Evolutionary conservation across 2,888 invertebrate species (phyloP).

Genomic region (Smittia aterrima): DNA sequence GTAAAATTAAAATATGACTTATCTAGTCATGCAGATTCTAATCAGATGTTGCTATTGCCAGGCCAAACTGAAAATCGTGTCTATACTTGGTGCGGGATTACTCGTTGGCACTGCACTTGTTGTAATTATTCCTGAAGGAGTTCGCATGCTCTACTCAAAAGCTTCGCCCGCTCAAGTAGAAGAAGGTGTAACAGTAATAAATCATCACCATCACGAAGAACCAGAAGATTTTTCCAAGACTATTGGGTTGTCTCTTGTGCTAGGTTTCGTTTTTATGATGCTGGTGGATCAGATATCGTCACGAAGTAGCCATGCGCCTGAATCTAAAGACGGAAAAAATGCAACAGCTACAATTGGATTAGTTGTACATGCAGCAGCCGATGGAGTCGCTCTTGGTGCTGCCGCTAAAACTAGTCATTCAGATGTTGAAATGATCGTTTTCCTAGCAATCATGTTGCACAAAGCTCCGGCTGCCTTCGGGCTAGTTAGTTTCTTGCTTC

Average conservation of each 20-base stretch:
- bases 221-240: constrained; percentile 49
- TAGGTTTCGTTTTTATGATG: constrained; percentile 97
- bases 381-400: constrained; percentile 96
- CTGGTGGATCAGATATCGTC: constrained; percentile 82
- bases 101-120: constrained; percentile 96
- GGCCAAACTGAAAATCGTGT: constrained; percentile 91
- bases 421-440: constrained; percentile 96
- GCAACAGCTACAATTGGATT: constrained; percentile 94
- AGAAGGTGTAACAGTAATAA: constrained; percentile 45
- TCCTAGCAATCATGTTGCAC: constrained; percentile 97
- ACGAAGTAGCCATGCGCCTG: constrained; percentile 49
- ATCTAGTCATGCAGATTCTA: constrained; percentile 17
- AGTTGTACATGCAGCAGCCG: constrained; percentile 98
- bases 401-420: constrained; percentile 95
- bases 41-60: constrained; percentile 50
- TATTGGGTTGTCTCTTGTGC: constrained; percentile 89
- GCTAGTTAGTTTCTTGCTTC: constrained; percentile 92
- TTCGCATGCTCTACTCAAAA: constrained; percentile 71
- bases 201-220: constrained; percentile 44
- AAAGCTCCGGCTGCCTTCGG: constrained; percentile 99
- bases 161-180: background rate
- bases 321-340: constrained; percentile 64
- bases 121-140: constrained; percentile 98
- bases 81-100: constrained; percentile 94
- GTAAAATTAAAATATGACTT: constrained; percentile 61